Evolutionary conservation across 2,113 vertebrate species (phyloP).

Genomic region (Lamprologus ornatipinnis): DNA sequence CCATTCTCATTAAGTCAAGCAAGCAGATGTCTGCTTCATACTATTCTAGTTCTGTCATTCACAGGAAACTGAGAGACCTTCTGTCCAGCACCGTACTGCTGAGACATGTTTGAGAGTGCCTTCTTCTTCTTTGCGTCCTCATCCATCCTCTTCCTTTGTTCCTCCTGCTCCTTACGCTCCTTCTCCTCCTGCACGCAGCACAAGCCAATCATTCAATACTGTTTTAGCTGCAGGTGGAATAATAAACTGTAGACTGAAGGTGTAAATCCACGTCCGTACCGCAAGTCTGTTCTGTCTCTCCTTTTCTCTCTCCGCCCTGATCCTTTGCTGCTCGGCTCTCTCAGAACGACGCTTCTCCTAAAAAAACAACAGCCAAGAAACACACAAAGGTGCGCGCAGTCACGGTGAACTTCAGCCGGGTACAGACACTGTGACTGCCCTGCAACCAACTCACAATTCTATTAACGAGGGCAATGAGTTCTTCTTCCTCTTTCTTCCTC

Average conservation of each 20-base stretch:
- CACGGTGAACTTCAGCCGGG: background rate
- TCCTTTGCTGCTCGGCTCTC: constrained; percentile 74
- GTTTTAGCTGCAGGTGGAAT: background rate
- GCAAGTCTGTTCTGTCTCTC: constrained; percentile 71
- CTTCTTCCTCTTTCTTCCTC: constrained; percentile 88
- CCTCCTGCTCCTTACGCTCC: constrained; percentile 73
- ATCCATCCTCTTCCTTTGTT: constrained; percentile 71
- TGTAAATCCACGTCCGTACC: constrained; percentile 14
- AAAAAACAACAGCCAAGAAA: background rate
- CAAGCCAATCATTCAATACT: background rate
- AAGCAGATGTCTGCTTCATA: background rate
- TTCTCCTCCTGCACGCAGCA: constrained; percentile 68
- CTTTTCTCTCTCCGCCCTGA: constrained; percentile 71
- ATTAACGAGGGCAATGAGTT: constrained; percentile 81
- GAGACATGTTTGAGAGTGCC: constrained; percentile 71
- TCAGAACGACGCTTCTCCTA: constrained; percentile 76
- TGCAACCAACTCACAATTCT: constrained; percentile 74
- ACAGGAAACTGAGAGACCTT: constrained; percentile 43
- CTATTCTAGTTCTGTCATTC: background rate
- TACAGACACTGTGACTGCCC: background rate
- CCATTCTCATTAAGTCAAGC: background rate
- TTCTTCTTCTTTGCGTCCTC: constrained; percentile 80
- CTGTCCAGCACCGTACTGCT: constrained; percentile 67
- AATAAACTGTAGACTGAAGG: background rate
- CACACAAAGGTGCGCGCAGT: background rate